Evolutionary conservation across 1,140 invertebrate genomes (phyloP), one percentile per base, ranked within the genome.

Genomic region (Sinonovacula constricta): DNA sequence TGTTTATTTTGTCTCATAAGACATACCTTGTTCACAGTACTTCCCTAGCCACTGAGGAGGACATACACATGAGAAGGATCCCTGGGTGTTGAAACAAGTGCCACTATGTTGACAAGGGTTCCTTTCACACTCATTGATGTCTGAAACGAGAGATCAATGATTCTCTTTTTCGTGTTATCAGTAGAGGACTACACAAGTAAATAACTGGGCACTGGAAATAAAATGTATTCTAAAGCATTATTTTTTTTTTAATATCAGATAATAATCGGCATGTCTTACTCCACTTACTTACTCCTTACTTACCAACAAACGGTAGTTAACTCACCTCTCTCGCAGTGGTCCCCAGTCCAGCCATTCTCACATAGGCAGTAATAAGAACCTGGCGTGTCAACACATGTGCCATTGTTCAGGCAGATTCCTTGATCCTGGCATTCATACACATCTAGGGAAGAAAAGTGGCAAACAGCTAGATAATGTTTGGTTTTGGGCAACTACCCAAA

Each of bases 81-180:
- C 87, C 12, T 74, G 31, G 2, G 60, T 84, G 67, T 87, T 85
- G 10, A 70, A 63, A 72, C 87, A 88, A 3, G 71, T 78, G 14
- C 77, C 87, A 10, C 80, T 80, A 65, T 88, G 86, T 14, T 81
- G 79, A 81, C 87, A 88, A 0, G 83, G 79, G 31, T 75, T 79
- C 26, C 66, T 14, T 1, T 68, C 53, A 70, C 88, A 89, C 65
- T 89, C 88, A 57, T 89, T 86, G 1, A 87, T 70, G 67, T 89
- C 87, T 72, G 79, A 31, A 54, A 74, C 18, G n/a, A n/a, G n/a
- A n/a, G n/a, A n/a, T n/a, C n/a, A n/a, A n/a, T n/a, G n/a, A n/a
- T n/a, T n/a, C n/a, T n/a, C n/a, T n/a, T n/a, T n/a, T n/a, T n/a
- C n/a, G n/a, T n/a, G n/a, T n/a, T n/a, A n/a, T n/a, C n/a, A n/a